Percentiles rank a stretch among this genome's conserved stretches.
These are phyloP conservation scores for Drosophila ohnishii DNA, from an alignment of 1,140 invertebrate genomes.

Conservation along the genomic window DNA sequence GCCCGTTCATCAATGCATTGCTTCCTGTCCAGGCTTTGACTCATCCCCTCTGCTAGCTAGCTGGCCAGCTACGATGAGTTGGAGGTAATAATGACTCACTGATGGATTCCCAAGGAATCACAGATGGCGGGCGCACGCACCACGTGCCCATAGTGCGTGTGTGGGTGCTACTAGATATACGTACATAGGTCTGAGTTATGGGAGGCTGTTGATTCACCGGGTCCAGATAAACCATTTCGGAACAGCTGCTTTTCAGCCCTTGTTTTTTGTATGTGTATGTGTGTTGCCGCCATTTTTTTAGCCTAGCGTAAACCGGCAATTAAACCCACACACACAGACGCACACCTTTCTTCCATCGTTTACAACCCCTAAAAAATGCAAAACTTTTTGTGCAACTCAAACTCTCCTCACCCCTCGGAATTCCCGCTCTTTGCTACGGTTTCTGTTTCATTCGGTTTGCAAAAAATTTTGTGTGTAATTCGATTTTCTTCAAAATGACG, in stretches of 20 bases:
- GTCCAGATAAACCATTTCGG: slow-evolving; percentile 4
- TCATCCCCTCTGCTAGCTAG: slow-evolving; percentile 31
- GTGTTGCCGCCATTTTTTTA: slow-evolving; percentile 53
- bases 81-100: slow-evolving; percentile 51
- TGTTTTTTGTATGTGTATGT: slow-evolving; percentile 22
- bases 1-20: slow-evolving; percentile 22
- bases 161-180: background rate
- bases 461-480: slow-evolving; percentile 60
- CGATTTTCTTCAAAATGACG: slow-evolving; percentile 74
- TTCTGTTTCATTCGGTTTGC: slow-evolving; percentile 73
- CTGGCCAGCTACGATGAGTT: slow-evolving; percentile 16
- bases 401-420: slow-evolving; percentile 1
- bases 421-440: slow-evolving; percentile 59
- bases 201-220: slow-evolving; percentile 49
- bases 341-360: slow-evolving; percentile 9
- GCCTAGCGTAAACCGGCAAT: slow-evolving; percentile 6
- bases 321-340: slow-evolving; percentile 15
- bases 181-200: slow-evolving; percentile 1
- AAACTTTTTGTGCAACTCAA: slow-evolving; percentile 42
- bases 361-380: slow-evolving; percentile 72
- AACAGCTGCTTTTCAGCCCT: slow-evolving; percentile 43
- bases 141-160: slow-evolving; percentile 29
- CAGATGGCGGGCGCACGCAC: slow-evolving; percentile 13
- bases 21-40: slow-evolving; percentile 34
- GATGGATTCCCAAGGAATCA: slow-evolving; percentile 43